A percentile compares a stretch with the other conserved stretches of the same genome.
Evolutionary conservation across 1,140 invertebrate species (phyloP).

Genomic region (Oscheius sp.): DNA sequence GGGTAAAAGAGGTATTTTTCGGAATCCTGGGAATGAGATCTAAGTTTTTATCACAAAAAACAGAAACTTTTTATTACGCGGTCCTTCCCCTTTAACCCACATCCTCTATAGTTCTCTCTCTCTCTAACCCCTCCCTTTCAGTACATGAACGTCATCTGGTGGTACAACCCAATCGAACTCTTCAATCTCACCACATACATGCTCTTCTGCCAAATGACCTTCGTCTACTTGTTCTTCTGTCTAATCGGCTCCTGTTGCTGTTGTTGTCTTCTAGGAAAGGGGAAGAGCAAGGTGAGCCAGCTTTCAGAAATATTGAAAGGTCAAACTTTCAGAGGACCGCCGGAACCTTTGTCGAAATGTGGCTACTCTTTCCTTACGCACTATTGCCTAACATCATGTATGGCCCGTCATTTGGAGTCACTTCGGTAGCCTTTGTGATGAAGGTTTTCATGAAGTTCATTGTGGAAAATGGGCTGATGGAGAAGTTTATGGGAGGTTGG

Average conservation of each 20-base stretch:
- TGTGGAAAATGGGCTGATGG: conserved; percentile 11
- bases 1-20: too few relatives aligned
- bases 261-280: background rate
- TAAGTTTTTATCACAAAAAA: too few relatives aligned
- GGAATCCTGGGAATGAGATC: too few relatives aligned
- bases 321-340: conserved; percentile 10
- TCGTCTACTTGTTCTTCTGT: conserved; percentile 32
- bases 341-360: conserved; percentile 30
- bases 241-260: conserved; percentile 27
- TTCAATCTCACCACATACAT: conserved; percentile 27
- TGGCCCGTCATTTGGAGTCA: conserved; percentile 20
- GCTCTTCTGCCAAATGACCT: conserved; percentile 16
- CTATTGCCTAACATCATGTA: conserved; percentile 15
- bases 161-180: conserved; percentile 32
- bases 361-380: conserved; percentile 30
- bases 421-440: conserved; percentile 17
- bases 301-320: background rate
- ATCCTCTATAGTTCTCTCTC: background rate
- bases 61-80: too few relatives aligned
- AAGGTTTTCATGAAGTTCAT: conserved; percentile 14
- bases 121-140: background rate
- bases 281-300: background rate
- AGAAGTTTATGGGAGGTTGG: conserved; percentile 1
- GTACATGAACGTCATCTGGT: conserved; percentile 27
- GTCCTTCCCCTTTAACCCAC: too few relatives aligned